These are phyloP conservation scores for Chloroceryle aenea DNA, from an alignment of 2,113 vertebrate species.

Conservation along the genomic window DNA sequence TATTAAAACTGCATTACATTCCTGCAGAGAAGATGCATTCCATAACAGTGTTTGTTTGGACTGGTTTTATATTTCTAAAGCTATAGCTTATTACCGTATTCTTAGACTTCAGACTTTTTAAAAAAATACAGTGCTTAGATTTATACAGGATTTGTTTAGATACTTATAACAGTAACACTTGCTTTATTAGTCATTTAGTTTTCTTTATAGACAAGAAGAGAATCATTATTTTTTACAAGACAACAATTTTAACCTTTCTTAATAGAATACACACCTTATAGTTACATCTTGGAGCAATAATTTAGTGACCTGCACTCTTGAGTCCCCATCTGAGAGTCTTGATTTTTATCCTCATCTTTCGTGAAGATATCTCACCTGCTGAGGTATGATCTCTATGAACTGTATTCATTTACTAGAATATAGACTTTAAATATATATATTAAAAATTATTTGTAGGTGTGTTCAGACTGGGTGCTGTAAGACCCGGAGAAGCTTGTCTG, in stretches of 20 bases:
- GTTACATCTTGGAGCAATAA: slow-evolving; percentile 60
- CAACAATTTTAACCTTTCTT: slow-evolving; percentile 62
- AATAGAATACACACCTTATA: slow-evolving; percentile 47
- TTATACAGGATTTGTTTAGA: slow-evolving; percentile 69
- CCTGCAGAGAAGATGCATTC: slow-evolving; percentile 62
- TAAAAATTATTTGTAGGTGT: background rate
- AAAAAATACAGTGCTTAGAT: slow-evolving; percentile 63
- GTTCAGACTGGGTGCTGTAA: background rate
- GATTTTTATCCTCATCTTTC: slow-evolving; percentile 36
- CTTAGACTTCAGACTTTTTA: slow-evolving; percentile 63
- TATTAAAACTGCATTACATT: background rate
- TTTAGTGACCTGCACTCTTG: slow-evolving; percentile 47
- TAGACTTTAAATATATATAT: slow-evolving; percentile 35
- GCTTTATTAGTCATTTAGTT: slow-evolving; percentile 63
- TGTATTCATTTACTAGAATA: slow-evolving; percentile 62
- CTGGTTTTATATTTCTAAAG: slow-evolving; percentile 61
- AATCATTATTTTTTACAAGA: slow-evolving; percentile 69
- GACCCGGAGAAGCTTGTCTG: background rate
- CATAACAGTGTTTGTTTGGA: slow-evolving; percentile 58
- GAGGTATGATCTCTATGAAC: slow-evolving; percentile 46
- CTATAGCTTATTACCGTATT: slow-evolving; percentile 57
- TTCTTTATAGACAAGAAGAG: slow-evolving; percentile 68
- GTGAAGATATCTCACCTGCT: slow-evolving; percentile 42
- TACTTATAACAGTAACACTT: slow-evolving; percentile 67
- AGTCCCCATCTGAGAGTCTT: slow-evolving; percentile 42